Evolutionary conservation across 2,797 vertebrate species (phyloP).

Genomic region (Lutjanus campechanus): DNA sequence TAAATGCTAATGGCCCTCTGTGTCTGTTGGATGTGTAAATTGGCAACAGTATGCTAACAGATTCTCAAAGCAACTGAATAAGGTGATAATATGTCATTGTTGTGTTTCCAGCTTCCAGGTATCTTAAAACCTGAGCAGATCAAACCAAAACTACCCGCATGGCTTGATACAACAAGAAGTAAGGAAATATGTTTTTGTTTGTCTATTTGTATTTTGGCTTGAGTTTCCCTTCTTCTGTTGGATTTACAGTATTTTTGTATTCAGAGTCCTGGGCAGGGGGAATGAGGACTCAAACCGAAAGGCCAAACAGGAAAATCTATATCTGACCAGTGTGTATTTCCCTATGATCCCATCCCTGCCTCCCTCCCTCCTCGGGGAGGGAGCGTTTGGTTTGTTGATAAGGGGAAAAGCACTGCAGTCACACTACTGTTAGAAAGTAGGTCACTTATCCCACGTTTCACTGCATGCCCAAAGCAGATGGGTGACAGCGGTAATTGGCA

Average conservation of each 20-base stretch:
- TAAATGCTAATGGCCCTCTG: not conserved
- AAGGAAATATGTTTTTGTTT: not conserved
- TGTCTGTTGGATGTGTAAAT: too few relatives aligned
- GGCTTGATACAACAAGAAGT: not conserved
- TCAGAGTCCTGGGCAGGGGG: not conserved
- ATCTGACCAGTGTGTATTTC: conserved; percentile 31
- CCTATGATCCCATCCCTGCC: conserved; percentile 25
- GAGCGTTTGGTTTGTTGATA: conserved; percentile 63
- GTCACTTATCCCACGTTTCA: conserved; percentile 78
- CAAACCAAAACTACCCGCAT: not conserved
- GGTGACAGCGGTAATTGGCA: conserved; percentile 84
- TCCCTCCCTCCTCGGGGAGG: conserved; percentile 44
- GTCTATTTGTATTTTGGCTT: not conserved
- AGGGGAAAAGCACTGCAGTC: conserved; percentile 65
- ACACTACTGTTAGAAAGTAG: conserved; percentile 77
- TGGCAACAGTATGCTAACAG: too few relatives aligned
- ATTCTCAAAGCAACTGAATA: not conserved
- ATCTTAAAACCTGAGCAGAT: not conserved
- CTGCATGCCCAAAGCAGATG: conserved; percentile 78
- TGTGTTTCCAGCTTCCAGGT: not conserved
- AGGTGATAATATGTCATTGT: not conserved
- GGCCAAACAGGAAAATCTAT: conserved; percentile 14
- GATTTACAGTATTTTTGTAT: not conserved
- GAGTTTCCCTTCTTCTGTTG: not conserved
- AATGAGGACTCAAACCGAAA: conserved; percentile 9